Percentiles rank a stretch among this genome's conserved stretches.
These are phyloP conservation scores for Periphyllus acericola DNA, from an alignment of 2,888 invertebrate species.

Conservation along the genomic window DNA sequence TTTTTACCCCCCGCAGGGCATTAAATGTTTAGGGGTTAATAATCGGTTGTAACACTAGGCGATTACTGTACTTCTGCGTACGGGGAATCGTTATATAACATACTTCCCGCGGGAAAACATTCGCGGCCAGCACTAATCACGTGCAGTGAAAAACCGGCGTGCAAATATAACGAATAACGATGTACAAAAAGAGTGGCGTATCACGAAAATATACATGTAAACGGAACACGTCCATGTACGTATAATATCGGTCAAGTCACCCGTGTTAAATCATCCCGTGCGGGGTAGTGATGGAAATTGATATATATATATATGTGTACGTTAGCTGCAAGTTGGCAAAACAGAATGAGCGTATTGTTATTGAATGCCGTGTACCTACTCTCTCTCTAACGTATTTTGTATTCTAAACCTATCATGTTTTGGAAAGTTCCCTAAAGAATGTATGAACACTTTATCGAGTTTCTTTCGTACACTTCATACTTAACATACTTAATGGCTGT, in stretches of 20 bases:
- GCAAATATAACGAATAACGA: background rate
- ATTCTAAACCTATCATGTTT: constrained; percentile 36
- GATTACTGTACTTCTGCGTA: no score
- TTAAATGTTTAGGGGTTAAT: no score
- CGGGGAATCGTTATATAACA: no score
- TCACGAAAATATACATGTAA: background rate
- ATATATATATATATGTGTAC: background rate
- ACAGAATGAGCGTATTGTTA: constrained; percentile 19
- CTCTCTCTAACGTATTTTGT: constrained; percentile 28
- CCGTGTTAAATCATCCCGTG: background rate
- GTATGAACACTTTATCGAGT: constrained; percentile 47
- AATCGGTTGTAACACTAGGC: no score
- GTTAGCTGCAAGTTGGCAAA: background rate
- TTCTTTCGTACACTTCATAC: background rate
- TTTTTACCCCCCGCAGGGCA: no score
- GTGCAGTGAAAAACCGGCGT: background rate
- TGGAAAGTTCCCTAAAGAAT: constrained; percentile 31
- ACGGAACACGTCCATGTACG: background rate
- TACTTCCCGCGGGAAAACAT: no score
- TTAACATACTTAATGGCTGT: constrained; percentile 25
- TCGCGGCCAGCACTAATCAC: no score
- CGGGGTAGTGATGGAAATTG: background rate
- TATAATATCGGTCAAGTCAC: background rate
- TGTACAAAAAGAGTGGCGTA: background rate
- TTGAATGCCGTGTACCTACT: constrained; percentile 9